Conservation (phyloP, 2,888 invertebrate genomes). For the Morpho helenor region DNA sequence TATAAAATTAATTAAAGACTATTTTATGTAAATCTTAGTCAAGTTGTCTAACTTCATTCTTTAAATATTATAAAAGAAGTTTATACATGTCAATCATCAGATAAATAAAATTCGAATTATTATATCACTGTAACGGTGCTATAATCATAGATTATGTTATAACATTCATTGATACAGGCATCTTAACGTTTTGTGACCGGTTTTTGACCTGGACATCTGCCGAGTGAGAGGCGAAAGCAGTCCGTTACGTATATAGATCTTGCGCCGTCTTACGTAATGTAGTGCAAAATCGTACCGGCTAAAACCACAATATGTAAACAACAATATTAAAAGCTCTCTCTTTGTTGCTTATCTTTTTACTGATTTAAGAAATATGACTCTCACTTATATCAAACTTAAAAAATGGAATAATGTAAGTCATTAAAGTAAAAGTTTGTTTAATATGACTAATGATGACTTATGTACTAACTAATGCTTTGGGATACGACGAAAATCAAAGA, state of each 20-base stretch:
- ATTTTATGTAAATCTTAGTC: no score
- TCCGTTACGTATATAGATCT: conserved; percentile 34
- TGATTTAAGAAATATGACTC: no score
- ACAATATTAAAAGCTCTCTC: conserved; percentile 19
- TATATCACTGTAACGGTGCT: background rate
- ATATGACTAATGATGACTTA: no score
- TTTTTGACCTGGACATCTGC: conserved; percentile 42
- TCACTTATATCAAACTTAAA: background rate
- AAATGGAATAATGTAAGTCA: background rate
- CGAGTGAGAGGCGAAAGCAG: conserved; percentile 58
- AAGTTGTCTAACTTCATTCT: no score
- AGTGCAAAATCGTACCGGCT: conserved; percentile 32
- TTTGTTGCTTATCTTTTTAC: conserved; percentile 7
- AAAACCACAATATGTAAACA: conserved; percentile 21
- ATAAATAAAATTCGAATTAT: background rate
- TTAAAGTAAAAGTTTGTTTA: no score
- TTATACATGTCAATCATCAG: no score
- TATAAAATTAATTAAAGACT: no score
- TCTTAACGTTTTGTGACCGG: conserved; percentile 30
- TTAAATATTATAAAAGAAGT: no score
- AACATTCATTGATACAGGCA: conserved; percentile 25
- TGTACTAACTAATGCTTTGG: no score
- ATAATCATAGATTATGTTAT: conserved; percentile 9
- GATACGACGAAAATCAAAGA: no score
- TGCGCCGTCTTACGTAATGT: conserved; percentile 37